phyloP scores from a whole-genome alignment of 1,140 invertebrate species.

The Planococcus citri region DNA sequence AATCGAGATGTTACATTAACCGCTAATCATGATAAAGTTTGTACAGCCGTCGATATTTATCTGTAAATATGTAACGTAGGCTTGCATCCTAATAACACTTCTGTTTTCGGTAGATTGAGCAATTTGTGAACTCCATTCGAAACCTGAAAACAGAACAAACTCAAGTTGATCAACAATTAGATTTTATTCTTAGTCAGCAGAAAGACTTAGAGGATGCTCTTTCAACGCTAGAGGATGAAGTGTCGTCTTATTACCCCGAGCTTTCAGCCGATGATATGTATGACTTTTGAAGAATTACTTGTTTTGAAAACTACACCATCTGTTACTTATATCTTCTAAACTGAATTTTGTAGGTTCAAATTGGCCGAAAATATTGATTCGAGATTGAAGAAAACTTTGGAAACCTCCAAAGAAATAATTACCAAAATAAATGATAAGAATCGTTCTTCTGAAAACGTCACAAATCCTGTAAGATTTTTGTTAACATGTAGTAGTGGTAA shows the following conservation, averaged over 20 bases:
- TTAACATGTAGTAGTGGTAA: neutral
- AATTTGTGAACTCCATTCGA: neutral
- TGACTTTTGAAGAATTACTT: neutral
- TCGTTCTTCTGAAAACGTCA: constrained; percentile 1
- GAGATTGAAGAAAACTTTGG: neutral
- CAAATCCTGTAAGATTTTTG: neutral
- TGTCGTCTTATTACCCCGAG: constrained; percentile 8
- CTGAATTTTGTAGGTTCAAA: neutral
- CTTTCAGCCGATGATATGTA: constrained; percentile 11
- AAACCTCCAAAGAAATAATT: constrained; percentile 11
- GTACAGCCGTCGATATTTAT: neutral
- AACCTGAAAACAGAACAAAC: constrained; percentile 8
- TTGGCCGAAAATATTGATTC: constrained; percentile 6
- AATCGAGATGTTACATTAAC: constrained; percentile 6
- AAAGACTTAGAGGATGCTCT: constrained; percentile 6
- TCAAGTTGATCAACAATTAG: constrained; percentile 14
- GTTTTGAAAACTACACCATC: no score
- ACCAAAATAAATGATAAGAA: constrained; percentile 14
- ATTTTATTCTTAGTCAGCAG: constrained; percentile 9
- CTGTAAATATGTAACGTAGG: neutral
- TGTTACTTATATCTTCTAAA: neutral
- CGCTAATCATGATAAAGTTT: neutral
- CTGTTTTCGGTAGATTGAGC: neutral
- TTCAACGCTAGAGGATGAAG: neutral
- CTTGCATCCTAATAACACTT: neutral